Base-by-base conservation (phyloP, 2,113 vertebrate species). In the Archocentrus centrarchus region DNA sequence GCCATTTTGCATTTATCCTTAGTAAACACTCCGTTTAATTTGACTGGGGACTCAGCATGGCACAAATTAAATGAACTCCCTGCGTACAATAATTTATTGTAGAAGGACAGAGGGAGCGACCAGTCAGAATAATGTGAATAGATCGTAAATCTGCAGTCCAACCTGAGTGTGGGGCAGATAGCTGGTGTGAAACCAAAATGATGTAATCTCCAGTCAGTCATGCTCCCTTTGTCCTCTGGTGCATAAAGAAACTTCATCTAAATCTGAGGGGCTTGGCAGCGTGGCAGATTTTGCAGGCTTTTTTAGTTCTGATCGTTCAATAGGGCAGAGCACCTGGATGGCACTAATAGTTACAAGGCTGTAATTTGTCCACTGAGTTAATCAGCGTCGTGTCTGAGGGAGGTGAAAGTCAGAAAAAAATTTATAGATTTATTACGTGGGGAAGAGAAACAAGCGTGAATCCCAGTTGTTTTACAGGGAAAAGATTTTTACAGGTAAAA, bases 1-100 rank as follows among this genome's bases (percentile, higher is more conserved):
- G 64, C 80, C 80, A 75, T 85, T 92, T 86, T 91, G 84, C 79
- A 77, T 90, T 81, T 83, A 77, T 81, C 81, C 88, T 81, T 76
- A 53, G 89, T 86, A 94, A 93, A 94, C 88, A 83, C 91, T 90
- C 84, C 53, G 79, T 92, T 87, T 94, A 90, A 92, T 94, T 92
- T 90, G 84, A 91, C 90, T 89, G 77, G 90, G 90, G 88, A 91
- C 84, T 80, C 86, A 62, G 83, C 86, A 32, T 86, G 90, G 87
- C 86, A 60, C 91, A 90, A 92, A 91, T 90, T 80, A 92, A 91
- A 92, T 92, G 84, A 85, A 85, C 85, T 89, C 83, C 77, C 85
- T 47, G 77, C 70, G 86, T 82, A 80, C 84, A 79, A 77, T 88
- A 85, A 84, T 91, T 93, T 91, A 91, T 91, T 91, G 86, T 32